Evolutionary conservation across 1,140 invertebrate species (phyloP).

Genomic region (Diploscapter pachys): DNA sequence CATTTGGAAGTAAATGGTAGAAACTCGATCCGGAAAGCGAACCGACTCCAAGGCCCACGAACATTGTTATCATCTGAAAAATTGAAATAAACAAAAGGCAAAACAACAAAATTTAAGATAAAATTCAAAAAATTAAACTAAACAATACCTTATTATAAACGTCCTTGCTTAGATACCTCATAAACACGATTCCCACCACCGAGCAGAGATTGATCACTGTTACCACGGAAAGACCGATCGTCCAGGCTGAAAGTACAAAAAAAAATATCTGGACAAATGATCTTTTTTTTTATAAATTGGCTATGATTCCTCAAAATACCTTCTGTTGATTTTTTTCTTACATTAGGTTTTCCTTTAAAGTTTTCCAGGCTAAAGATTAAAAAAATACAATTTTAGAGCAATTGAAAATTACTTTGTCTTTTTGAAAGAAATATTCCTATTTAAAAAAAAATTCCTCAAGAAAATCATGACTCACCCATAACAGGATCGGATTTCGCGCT

Average conservation of each 20-base stretch:
- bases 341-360: no score
- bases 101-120: conserved; percentile 1
- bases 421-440: no score
- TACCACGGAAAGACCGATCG: conserved; percentile 66
- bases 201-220: conserved; percentile 68
- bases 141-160: conserved; percentile 61
- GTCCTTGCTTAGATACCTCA: conserved; percentile 66
- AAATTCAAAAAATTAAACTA: not conserved
- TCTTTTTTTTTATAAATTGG: no score
- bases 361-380: no score
- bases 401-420: no score
- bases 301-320: no score
- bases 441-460: no score
- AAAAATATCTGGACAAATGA: no score
- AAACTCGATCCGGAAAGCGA: conserved; percentile 67
- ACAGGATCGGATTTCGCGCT: no score
- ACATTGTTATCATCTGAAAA: conserved; percentile 63
- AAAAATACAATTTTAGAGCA: no score
- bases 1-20: conserved; percentile 70
- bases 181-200: conserved; percentile 66
- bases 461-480: no score
- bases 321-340: no score
- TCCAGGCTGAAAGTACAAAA: conserved; percentile 63
- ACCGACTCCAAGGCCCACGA: conserved; percentile 70
- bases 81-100: not conserved